phyloP scores from a whole-genome alignment of 2,113 vertebrate species.

The Atractosteus spatula region DNA sequence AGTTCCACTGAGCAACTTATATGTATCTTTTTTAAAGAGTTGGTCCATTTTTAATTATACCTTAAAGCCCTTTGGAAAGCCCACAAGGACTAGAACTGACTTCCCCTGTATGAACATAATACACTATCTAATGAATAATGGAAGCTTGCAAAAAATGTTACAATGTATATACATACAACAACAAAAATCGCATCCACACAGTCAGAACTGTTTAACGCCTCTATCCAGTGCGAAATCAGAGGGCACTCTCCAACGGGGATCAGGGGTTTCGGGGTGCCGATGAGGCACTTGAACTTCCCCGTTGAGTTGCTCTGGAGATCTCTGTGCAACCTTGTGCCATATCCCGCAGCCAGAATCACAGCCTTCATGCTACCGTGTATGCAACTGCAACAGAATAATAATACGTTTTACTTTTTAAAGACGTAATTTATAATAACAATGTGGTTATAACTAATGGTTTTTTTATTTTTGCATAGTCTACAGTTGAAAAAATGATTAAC shows the following conservation, averaged over 20 bases:
- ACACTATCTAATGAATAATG: not conserved
- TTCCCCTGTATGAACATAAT: not conserved
- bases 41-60: not conserved
- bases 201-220: conserved; percentile 41
- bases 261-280: conserved; percentile 61
- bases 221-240: conserved; percentile 65
- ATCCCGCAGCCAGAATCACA: conserved; percentile 72
- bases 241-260: conserved; percentile 60
- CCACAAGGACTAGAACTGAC: not conserved
- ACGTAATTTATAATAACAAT: no score
- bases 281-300: conserved; percentile 54
- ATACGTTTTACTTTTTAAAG: no score
- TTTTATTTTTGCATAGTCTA: no score
- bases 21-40: not conserved
- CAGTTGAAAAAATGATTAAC: no score
- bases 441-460: no score
- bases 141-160: not conserved
- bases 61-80: not conserved
- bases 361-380: conserved; percentile 59
- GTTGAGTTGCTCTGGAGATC: conserved; percentile 56
- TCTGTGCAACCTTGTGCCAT: conserved; percentile 69
- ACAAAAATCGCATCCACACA: conserved; percentile 59
- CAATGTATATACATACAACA: conserved; percentile 51
- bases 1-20: not conserved
- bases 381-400: no score